Evolutionary conservation across 2,888 invertebrate genomes (phyloP), one percentile per base, ranked within the genome.

Genomic region (Apotomis capreana): DNA sequence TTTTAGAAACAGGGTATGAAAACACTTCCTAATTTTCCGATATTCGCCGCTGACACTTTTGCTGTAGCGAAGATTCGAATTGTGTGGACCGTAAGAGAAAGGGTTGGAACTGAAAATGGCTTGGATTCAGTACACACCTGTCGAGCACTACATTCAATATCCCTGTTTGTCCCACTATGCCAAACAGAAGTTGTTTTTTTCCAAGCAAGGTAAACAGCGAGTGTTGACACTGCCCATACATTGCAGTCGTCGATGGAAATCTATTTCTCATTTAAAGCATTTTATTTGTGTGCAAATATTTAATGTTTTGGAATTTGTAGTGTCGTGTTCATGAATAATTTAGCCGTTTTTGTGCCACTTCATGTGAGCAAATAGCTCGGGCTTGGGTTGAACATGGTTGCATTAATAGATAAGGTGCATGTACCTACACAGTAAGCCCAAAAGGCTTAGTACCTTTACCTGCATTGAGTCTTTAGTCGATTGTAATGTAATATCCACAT

Each of bases 171-270:
- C 61, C 71, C 62, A 58, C 68, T 62, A 58, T 13, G 71, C 67
- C 68, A 68, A 72, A 72, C 71, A 72, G 44, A 68, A 68, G 57
- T 68, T 72, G 71, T 72, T 72, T 72, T 70, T 72, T 72, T 57
- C 62, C 68, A 58, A 52, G 68, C 61, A 44, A 57, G 62, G 68
- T 62, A 62, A 72, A 72, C 71, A 72, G 26, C 60, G 4, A 65
- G 52, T 72, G 72, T 72, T 68, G 62, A 62, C 72, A 12, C 55
- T 58, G 46, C 63, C 58, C 68, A 63, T 72, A 72, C 72, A 68
- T 67, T 62, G 68, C 71, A n/a, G n/a, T n/a, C 62, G 67, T 68
- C 57, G 60, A 68, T 68, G 67, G 13, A 71, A 72, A 72, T 72
- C 72, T 62, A 68, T 68, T 72, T 72, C 72, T 72, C 59, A 72